phyloP scores from a whole-genome alignment of 30 jellyfish, hydroid and myxozoan species.

The Pseudorhiza aurosa region DNA sequence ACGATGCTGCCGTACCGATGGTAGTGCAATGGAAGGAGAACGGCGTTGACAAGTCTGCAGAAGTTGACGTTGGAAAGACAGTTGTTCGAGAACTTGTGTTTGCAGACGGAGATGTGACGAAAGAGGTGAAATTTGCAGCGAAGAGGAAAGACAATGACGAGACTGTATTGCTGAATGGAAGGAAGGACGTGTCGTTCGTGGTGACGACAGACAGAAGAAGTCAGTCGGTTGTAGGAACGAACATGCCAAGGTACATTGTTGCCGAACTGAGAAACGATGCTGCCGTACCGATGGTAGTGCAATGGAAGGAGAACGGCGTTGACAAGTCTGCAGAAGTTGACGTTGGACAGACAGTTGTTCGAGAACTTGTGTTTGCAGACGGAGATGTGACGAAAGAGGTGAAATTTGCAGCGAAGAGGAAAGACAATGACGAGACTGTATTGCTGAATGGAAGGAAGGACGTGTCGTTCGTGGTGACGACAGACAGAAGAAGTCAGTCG shows the following conservation, averaged over 20 bases:
- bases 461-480: not conserved
- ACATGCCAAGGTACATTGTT: constrained; percentile 4
- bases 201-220: not conserved
- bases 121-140: constrained; percentile 17
- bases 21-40: constrained; percentile 6
- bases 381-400: constrained; percentile 9
- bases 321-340: not conserved
- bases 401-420: constrained; percentile 13
- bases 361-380: not conserved
- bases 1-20: constrained; percentile 35
- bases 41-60: not conserved
- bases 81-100: not conserved
- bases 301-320: constrained; percentile 5
- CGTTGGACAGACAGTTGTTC: not conserved
- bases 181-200: not conserved
- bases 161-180: constrained; percentile 25
- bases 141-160: constrained; percentile 13
- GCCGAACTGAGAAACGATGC: constrained; percentile 6
- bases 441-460: constrained; percentile 4
- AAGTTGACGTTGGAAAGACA: constrained; percentile 3
- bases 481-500: not conserved
- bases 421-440: constrained; percentile 1
- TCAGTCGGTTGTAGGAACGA: constrained; percentile 8
- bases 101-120: not conserved
- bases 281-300: not conserved